Percentiles rank a stretch among this genome's conserved stretches.
These are phyloP conservation scores for Platorchestia sp. DNA, from an alignment of 1,140 invertebrate species.

Conservation along the genomic window DNA sequence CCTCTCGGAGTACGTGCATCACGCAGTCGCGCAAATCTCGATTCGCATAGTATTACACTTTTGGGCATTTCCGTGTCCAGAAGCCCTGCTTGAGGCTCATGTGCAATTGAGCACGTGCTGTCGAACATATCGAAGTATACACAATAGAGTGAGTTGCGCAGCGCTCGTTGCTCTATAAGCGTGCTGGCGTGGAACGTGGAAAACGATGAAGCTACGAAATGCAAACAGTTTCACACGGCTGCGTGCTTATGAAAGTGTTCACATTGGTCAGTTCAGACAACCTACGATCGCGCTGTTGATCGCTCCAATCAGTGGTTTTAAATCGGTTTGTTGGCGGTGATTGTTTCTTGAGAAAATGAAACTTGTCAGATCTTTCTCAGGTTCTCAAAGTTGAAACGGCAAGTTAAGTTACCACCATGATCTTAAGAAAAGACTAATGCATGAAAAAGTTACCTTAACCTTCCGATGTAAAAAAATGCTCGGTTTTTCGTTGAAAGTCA, in stretches of 20 bases:
- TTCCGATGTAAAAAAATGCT: no score
- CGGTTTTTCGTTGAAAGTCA: no score
- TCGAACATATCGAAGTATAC: background rate
- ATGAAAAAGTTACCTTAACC: no score
- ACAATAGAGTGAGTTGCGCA: background rate
- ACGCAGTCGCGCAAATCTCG: no score
- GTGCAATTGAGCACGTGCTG: background rate
- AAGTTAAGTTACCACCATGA: no score
- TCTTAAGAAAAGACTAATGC: no score
- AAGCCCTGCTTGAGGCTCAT: background rate
- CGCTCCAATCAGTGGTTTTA: background rate
- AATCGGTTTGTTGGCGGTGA: background rate
- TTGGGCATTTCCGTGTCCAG: background rate
- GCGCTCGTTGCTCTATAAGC: background rate
- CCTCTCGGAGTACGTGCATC: no score
- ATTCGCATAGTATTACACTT: background rate
- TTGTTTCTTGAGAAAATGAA: background rate
- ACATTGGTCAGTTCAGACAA: background rate
- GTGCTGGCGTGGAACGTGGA: background rate
- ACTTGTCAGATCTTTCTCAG: background rate
- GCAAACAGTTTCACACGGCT: background rate
- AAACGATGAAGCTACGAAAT: background rate
- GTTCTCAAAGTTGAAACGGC: background rate
- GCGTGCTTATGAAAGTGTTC: background rate
- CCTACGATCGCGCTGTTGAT: background rate